Conservation (phyloP, 1,140 invertebrate species). For the Lordiphosa stackelbergi region DNA sequence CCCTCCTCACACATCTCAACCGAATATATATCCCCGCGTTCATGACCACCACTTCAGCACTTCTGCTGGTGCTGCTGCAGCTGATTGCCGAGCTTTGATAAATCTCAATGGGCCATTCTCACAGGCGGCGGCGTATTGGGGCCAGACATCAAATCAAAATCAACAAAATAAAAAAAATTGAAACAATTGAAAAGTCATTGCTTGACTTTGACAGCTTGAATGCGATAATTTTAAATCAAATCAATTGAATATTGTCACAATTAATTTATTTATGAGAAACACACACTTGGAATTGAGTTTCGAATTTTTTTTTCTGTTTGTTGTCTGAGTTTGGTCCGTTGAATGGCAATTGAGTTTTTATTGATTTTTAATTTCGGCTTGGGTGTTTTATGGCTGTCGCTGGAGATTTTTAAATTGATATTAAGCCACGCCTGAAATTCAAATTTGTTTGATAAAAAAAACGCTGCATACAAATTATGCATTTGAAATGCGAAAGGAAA, state of each 20-base stretch:
- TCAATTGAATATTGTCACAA: conserved; percentile 75
- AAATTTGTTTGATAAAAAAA: conserved; percentile 28
- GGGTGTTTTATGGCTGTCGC: conserved; percentile 57
- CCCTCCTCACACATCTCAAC: too few species aligned
- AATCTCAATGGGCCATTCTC: not conserved
- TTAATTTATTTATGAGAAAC: conserved; percentile 70
- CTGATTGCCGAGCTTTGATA: not conserved
- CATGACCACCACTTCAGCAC: not conserved
- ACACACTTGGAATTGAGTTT: conserved; percentile 40
- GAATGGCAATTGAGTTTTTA: conserved; percentile 61
- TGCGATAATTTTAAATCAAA: conserved; percentile 73
- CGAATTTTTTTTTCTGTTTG: conserved; percentile 25
- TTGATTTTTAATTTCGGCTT: conserved; percentile 68
- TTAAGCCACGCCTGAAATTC: conserved; percentile 52
- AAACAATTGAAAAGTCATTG: conserved; percentile 53
- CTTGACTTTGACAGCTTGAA: conserved; percentile 57
- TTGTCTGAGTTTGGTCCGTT: conserved; percentile 25
- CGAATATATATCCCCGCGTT: not conserved
- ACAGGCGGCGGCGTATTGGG: conserved; percentile 9
- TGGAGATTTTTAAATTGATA: conserved; percentile 28
- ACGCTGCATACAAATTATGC: conserved; percentile 33
- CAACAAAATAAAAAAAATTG: conserved; percentile 35
- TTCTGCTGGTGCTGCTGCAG: not conserved
- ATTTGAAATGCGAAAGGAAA: conserved; percentile 26
- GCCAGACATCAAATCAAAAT: conserved; percentile 45